A percentile compares a stretch with the other conserved stretches of the same genome.
Evolutionary conservation across 1,140 invertebrate species (phyloP).

Genomic region (Drosophila cardini): DNA sequence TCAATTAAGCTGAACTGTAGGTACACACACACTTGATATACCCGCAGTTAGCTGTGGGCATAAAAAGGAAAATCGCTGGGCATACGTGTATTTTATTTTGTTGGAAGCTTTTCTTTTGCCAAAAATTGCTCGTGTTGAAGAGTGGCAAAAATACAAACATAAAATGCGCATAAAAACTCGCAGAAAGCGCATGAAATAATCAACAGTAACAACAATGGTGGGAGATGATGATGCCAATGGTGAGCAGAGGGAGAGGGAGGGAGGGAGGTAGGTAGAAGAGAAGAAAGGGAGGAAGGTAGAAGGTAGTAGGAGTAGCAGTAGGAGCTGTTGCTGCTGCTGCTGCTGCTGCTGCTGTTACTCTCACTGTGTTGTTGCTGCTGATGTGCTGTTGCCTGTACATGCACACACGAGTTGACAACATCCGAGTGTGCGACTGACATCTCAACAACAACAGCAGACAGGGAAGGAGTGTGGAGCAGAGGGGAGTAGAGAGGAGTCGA

Average conservation of each 20-base stretch:
- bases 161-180: conserved; percentile 81
- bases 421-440: conserved; percentile 77
- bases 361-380: conserved; percentile 18
- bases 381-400: conserved; percentile 26
- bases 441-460: conserved; percentile 58
- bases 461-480: neutral
- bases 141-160: conserved; percentile 74
- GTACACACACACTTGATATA: neutral
- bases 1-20: neutral
- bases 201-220: conserved; percentile 73
- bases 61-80: conserved; percentile 7
- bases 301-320: too few relatives aligned
- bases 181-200: conserved; percentile 80
- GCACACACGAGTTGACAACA: conserved; percentile 72
- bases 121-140: conserved; percentile 11
- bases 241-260: conserved; percentile 6
- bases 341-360: conserved; percentile 17
- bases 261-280: conserved; percentile 1
- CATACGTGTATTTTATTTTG: conserved; percentile 30
- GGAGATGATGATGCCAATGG: conserved; percentile 28
- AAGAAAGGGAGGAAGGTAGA: neutral
- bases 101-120: conserved; percentile 37
- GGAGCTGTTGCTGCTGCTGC: conserved; percentile 15
- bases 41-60: neutral
- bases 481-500: too few relatives aligned